Evolutionary conservation across 1,140 invertebrate species (phyloP), one percentile per base, ranked within the genome.

Genomic region (Conopomorpha cramerella): DNA sequence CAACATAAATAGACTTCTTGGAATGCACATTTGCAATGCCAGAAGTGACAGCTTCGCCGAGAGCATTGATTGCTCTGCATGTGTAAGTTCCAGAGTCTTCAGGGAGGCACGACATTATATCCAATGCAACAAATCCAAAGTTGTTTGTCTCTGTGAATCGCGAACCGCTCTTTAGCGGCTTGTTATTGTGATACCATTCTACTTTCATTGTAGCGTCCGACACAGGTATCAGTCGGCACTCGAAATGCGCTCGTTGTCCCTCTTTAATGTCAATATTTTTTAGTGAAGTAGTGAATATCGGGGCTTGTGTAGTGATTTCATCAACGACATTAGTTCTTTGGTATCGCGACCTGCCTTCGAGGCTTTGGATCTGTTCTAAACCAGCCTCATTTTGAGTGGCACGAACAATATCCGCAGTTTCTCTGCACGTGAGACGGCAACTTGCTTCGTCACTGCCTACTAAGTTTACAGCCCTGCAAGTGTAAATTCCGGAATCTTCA

Each of bases 161-260:
- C 0, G 91, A 93, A 7, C 91, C 91, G 38, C 90, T 91, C 68
- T 94, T 94, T 0, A 95, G 77, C 1, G 92, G 90, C 43, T 86
- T 80, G 54, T 92, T 94, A 62, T 98, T 95, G 44, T 95, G 93
- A 78, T 93, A 97, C 97, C 97, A 99, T 79, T 98, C 93, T 0
- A 99, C 94, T 67, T 92, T 93, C 89, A 99, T 92, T 0, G 92
- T 92, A 0, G 92, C 84, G 80, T 99, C 96, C 25, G 95, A 96
- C 13, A 98, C 91, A 6, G 97, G 97, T 50, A 97, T 94, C 8
- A 99, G 72, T 19, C 95, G 86, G 54, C 92, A 95, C 72, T 98
- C 96, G 59, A 98, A 98, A 57, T 98, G 95, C 16, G 94, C 94
- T 31, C 93, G 79, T 62, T 99, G 93, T 12, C 93, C 93, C 81